These are phyloP conservation scores for Merluccius polli DNA, from an alignment of 2,797 vertebrate species.

Conservation along the genomic window DNA sequence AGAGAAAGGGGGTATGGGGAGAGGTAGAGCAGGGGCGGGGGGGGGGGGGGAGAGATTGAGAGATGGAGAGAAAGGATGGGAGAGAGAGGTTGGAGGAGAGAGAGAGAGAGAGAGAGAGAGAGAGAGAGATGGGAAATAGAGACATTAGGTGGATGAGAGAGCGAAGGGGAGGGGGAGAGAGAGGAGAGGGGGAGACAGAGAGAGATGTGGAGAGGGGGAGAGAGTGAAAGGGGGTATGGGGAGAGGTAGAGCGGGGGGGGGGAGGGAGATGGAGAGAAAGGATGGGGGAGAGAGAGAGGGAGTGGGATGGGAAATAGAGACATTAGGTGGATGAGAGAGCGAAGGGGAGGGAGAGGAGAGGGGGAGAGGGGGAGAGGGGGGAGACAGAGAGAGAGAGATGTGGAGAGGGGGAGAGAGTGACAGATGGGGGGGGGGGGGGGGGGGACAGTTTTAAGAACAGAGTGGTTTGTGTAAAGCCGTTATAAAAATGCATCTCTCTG, in stretches of 20 bases:
- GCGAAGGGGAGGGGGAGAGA: too few species aligned
- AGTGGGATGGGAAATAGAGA: neutral
- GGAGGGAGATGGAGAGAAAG: neutral
- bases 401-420: slow-evolving; percentile 2
- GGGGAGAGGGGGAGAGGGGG: slow-evolving; percentile 19
- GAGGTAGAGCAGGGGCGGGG: too few species aligned
- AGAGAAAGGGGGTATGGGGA: neutral
- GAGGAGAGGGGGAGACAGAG: too few species aligned
- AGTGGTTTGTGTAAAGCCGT: slow-evolving; percentile 62
- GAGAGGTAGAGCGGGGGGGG: too few species aligned
- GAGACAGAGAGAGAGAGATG: neutral
- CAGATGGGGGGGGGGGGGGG: neutral
- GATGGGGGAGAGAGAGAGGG: slow-evolving; percentile 16
- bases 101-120: neutral
- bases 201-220: too few species aligned
- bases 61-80: too few species aligned
- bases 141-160: too few species aligned
- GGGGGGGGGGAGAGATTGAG: too few species aligned
- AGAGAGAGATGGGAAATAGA: neutral
- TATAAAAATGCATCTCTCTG: slow-evolving; percentile 50
- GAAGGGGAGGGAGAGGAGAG: neutral
- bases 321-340: neutral
- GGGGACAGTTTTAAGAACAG: slow-evolving; percentile 33
- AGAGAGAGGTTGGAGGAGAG: neutral
- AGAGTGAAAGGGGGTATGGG: too few species aligned